Evolutionary conservation across 1,140 invertebrate species (phyloP).

Genomic region (Yoshiicerus persimilis): DNA sequence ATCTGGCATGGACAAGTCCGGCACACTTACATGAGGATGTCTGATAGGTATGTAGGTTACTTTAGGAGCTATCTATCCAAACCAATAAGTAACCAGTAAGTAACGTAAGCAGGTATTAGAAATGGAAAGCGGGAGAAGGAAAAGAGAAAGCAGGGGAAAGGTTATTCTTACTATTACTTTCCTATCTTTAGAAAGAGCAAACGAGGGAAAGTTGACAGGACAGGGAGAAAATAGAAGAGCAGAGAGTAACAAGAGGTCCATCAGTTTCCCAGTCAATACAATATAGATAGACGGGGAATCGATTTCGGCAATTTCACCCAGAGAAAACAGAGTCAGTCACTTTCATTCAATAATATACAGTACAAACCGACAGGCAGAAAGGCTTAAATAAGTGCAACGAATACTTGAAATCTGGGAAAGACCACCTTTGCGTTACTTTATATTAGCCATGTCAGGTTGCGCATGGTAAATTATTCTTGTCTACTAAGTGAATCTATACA

Average conservation of each 20-base stretch:
- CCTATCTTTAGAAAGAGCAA: not conserved
- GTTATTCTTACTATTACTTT: not conserved
- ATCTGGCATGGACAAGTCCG: not conserved
- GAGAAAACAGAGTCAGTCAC: slow-evolving; percentile 22
- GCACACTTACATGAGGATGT: not conserved
- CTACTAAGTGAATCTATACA: not conserved
- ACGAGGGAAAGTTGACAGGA: not conserved
- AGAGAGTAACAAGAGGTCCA: slow-evolving; percentile 13
- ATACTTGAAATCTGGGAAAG: not conserved
- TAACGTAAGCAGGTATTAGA: not conserved
- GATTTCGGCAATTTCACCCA: not conserved
- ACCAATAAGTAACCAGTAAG: not conserved
- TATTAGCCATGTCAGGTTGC: not conserved
- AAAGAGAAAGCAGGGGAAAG: not conserved
- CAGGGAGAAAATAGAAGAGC: not conserved
- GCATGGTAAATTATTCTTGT: not conserved
- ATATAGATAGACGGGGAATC: slow-evolving; percentile 1
- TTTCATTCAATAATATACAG: slow-evolving; percentile 23
- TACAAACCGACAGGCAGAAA: not conserved
- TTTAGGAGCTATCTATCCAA: not conserved
- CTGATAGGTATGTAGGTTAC: not conserved
- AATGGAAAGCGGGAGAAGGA: not conserved
- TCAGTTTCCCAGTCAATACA: slow-evolving; percentile 9
- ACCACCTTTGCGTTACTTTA: not conserved
- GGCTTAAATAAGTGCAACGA: not conserved